Conservation (phyloP, 2,797 vertebrate species). For the Argentina silus region DNA sequence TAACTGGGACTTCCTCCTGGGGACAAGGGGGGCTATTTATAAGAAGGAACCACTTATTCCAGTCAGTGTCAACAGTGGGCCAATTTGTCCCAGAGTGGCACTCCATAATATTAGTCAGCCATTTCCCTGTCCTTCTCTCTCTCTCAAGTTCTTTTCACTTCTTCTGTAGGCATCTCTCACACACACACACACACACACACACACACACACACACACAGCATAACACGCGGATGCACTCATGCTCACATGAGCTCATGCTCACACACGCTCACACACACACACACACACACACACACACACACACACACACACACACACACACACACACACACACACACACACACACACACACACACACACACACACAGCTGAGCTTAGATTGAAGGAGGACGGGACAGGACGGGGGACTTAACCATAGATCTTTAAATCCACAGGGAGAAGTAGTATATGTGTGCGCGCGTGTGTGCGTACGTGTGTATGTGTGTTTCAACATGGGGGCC, state of each 20-base stretch:
- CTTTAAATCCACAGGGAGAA: neutral
- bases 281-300: constrained; percentile 21
- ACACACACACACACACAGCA: constrained; percentile 29
- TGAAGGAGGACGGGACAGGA: neutral
- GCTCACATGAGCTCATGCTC: neutral
- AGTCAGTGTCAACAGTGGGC: neutral
- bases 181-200: constrained; percentile 1
- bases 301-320: neutral
- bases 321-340: neutral
- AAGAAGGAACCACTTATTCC: constrained; percentile 5
- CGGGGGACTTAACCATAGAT: neutral
- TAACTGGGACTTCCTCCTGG: constrained; percentile 37
- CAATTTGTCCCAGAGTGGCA: neutral
- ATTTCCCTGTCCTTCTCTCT: constrained; percentile 17
- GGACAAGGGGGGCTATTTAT: neutral
- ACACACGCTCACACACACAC: neutral
- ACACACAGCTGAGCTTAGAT: neutral
- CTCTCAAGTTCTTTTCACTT: constrained; percentile 42
- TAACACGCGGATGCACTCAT: no score
- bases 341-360: neutral
- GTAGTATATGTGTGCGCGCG: neutral
- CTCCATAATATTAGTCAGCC: constrained; percentile 4
- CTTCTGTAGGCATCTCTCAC: neutral
- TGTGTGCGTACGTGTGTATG: constrained; percentile 12
- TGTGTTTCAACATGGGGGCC: neutral